Base-by-base conservation (phyloP, 2,888 invertebrate genomes). In the Dichetophora obliterata region DNA sequence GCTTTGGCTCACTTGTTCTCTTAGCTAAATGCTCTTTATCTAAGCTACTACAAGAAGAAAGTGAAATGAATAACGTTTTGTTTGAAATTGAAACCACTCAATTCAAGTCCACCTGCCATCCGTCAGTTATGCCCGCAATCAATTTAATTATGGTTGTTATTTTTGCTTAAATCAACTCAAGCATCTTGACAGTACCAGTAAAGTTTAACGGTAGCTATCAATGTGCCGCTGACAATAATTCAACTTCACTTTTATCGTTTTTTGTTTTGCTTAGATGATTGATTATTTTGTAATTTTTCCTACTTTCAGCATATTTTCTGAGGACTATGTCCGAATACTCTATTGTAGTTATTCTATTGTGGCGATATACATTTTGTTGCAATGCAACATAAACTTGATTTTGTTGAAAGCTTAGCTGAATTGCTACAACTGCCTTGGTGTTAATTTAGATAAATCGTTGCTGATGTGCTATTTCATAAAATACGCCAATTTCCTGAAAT, bases 41-140 rank as follows among this genome's bases (percentile, higher is more conserved):
- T 9, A 34, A 31, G n/a, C 48, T 68, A 27, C 22, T 24, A 48
- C 50, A 68, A 68, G 68, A 68, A 68, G 68, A 68, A 68, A 68
- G 68, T 68, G 68, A 68, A 68, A 68, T 50, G 31, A 68, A 24
- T 5, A 24, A 68, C 50, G 22, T 50, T 48, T 50, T 68, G 43
- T 68, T 50, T 50, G 50, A 50, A 68, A 16, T 22, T 14, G 11
- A 59, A 31, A 31, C 5, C 31, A 27, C 22, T 16, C 59, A 59
- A 59, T 8, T 14, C 24, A 22, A 59, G 59, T 59, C 50, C 48
- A 50, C 43, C 24, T 68, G 50, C 48, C 27, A 19, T 11, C 48
- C 2, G 24, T 19, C 43, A 59, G 43, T 24, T 24, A 14, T n/a
- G 50, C n/a, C 50, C n/a, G 48, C 50, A 68, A 50, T 48, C 24